Conservation (phyloP, 2,797 vertebrate species). For the Setipinna tenuifilis region DNA sequence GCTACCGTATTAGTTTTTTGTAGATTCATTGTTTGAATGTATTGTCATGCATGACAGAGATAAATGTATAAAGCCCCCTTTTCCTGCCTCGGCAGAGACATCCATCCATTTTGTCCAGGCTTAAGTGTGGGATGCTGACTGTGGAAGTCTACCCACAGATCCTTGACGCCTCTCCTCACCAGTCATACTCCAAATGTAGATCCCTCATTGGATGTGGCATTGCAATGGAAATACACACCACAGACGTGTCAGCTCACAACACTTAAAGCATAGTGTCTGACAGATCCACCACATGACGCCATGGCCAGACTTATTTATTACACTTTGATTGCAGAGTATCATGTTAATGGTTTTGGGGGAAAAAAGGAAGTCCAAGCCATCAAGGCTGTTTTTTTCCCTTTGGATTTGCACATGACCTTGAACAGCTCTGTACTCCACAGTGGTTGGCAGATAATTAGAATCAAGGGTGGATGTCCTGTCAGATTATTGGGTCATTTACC, state of each 20-base stretch:
- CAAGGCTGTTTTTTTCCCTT: background rate
- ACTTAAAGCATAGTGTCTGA: background rate
- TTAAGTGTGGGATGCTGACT: background rate
- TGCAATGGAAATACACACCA: slow-evolving; percentile 1
- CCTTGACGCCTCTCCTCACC: background rate
- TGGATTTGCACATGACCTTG: background rate
- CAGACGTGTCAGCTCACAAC: background rate
- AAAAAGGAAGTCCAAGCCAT: background rate
- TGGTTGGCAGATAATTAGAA: background rate
- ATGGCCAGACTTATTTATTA: slow-evolving; percentile 40
- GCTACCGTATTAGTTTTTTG: background rate
- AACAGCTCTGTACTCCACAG: background rate
- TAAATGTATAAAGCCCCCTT: too few species aligned
- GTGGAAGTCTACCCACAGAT: background rate
- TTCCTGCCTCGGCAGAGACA: background rate
- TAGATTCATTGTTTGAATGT: too few species aligned
- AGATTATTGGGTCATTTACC: background rate
- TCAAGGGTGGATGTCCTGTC: background rate
- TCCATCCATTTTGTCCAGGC: background rate
- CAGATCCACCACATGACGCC: background rate
- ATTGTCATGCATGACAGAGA: too few species aligned
- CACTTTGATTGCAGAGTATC: slow-evolving; percentile 45
- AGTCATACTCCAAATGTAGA: background rate
- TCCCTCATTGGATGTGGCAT: background rate
- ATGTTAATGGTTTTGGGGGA: slow-evolving; percentile 13